Evolutionary conservation across 2,888 invertebrate species (phyloP).

Genomic region (Corythucha ciliata): DNA sequence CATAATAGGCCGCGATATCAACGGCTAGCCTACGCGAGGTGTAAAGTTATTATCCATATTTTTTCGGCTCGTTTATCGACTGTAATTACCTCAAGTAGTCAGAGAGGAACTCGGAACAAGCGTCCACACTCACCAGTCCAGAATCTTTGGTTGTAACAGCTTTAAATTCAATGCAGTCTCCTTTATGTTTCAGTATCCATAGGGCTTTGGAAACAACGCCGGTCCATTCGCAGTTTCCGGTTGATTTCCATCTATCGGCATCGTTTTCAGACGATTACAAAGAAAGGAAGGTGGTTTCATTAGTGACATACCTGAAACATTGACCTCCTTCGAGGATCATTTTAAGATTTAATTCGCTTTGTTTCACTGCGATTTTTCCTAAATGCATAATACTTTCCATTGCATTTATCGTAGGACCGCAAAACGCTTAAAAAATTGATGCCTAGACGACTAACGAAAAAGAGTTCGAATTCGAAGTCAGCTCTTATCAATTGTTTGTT

Average conservation of each 20-base stretch:
- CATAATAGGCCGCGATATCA: constrained; percentile 59
- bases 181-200: constrained; percentile 64
- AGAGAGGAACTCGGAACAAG: constrained; percentile 1
- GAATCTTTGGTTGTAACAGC: constrained; percentile 41
- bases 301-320: constrained; percentile 61
- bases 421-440: too few species aligned
- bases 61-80: too few species aligned
- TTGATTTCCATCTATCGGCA: constrained; percentile 50
- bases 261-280: not conserved
- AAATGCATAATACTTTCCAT: too few species aligned
- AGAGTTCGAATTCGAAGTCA: too few species aligned
- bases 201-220: constrained; percentile 65
- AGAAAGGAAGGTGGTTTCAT: not conserved
- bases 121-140: not conserved
- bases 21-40: constrained; percentile 70
- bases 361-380: too few species aligned
- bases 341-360: constrained; percentile 54
- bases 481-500: too few species aligned
- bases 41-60: constrained; percentile 47
- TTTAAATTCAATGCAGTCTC: constrained; percentile 51
- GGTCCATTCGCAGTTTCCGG: constrained; percentile 52
- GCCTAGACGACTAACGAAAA: too few species aligned
- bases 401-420: too few species aligned
- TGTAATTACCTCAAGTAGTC: constrained; percentile 17
- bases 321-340: constrained; percentile 71